Evolutionary conservation across 2,113 vertebrate species (phyloP).

Genomic region (Trochalopteron elliotii): DNA sequence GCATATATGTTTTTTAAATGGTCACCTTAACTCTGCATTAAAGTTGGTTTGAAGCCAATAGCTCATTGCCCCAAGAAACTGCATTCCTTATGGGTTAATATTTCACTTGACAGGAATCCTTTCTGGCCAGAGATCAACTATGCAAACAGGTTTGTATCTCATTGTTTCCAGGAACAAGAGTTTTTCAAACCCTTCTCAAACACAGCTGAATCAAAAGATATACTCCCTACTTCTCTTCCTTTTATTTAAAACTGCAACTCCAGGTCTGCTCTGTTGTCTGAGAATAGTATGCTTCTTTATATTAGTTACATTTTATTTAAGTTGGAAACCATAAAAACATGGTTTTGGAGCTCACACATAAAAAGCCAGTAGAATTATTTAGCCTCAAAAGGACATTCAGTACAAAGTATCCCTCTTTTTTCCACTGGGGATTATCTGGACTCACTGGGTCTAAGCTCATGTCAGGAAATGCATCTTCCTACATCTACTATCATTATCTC

Average conservation of each 20-base stretch:
- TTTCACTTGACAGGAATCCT: constrained; percentile 61
- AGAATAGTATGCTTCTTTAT: neutral
- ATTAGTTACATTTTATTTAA: neutral
- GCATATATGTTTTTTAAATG: constrained; percentile 49
- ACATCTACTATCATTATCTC: neutral
- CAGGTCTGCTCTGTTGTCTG: neutral
- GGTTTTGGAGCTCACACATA: neutral
- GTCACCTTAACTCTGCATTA: constrained; percentile 31
- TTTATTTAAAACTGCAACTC: neutral
- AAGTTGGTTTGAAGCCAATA: constrained; percentile 18
- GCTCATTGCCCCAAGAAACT: constrained; percentile 23
- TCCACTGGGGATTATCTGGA: neutral
- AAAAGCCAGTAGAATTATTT: neutral
- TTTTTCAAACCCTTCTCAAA: constrained; percentile 31
- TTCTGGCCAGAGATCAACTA: constrained; percentile 36
- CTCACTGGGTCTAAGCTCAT: neutral
- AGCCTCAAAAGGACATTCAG: neutral
- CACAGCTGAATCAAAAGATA: neutral
- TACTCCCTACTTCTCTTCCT: neutral
- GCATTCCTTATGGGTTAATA: constrained; percentile 61
- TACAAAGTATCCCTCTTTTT: neutral
- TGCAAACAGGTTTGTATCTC: constrained; percentile 53
- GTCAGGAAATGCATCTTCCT: neutral
- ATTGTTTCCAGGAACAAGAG: constrained; percentile 22
- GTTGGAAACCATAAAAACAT: neutral